phyloP scores from a whole-genome alignment of 2,113 vertebrate genomes.

The Menidia beryllina region DNA sequence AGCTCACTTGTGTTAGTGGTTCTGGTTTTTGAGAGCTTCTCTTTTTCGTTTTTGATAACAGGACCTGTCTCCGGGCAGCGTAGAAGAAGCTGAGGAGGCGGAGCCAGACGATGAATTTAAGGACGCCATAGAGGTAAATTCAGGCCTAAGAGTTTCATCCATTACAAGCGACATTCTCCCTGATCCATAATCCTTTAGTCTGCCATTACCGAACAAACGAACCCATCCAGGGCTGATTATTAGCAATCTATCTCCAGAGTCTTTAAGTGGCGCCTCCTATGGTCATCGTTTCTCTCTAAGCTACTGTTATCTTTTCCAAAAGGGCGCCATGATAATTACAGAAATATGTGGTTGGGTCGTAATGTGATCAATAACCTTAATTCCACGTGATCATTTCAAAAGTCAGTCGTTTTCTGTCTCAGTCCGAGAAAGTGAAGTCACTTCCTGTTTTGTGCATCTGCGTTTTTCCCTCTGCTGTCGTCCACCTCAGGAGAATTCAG shows the following conservation, averaged over 20 bases:
- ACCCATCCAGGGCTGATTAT: not conserved
- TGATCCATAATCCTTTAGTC: not conserved
- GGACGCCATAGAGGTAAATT: conserved; percentile 94
- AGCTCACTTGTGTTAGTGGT: not conserved
- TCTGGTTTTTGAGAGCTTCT: not conserved
- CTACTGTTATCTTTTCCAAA: not conserved
- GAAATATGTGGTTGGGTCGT: too few species aligned
- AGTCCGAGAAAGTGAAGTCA: not conserved
- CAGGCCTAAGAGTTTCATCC: not conserved
- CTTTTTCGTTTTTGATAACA: conserved; percentile 58
- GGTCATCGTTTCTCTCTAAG: not conserved
- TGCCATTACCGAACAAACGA: not conserved
- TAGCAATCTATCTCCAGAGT: not conserved
- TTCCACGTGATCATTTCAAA: not conserved
- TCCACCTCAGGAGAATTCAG: conserved; percentile 64
- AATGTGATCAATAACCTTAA: too few species aligned
- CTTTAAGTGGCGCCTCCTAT: too few species aligned
- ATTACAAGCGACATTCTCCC: fast-evolving
- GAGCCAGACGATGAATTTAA: conserved; percentile 98
- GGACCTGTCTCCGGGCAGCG: conserved; percentile 94
- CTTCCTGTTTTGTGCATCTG: not conserved
- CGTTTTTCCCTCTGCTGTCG: conserved; percentile 35
- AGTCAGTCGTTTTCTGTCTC: not conserved
- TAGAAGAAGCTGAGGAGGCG: conserved; percentile 96
- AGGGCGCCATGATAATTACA: not conserved